phyloP scores from a whole-genome alignment of 64 coral and sea anemone species.

The Porites lutea region DNA sequence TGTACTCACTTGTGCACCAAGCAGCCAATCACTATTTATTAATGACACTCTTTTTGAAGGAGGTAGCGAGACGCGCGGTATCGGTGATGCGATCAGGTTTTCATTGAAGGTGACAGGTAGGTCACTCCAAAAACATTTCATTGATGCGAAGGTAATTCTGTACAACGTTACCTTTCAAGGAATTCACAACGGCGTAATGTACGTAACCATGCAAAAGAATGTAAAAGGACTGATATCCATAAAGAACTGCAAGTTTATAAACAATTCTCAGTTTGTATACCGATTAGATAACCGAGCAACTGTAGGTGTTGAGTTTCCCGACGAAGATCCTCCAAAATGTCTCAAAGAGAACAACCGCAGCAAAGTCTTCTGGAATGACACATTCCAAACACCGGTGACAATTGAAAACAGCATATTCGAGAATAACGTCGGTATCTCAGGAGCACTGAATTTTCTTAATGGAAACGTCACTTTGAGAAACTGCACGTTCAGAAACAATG shows the following conservation, averaged over 20 bases:
- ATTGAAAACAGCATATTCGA: conserved; percentile 5
- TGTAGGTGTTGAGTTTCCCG: background rate
- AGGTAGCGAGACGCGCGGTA: too few relatives aligned
- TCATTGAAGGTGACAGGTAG: too few relatives aligned
- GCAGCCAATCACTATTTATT: too few relatives aligned
- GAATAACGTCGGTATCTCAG: background rate
- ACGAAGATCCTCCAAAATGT: conserved; percentile 12
- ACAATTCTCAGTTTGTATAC: background rate
- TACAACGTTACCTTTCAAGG: background rate
- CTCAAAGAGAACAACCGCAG: background rate
- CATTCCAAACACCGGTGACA: background rate
- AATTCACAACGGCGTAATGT: background rate
- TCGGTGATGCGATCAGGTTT: too few relatives aligned
- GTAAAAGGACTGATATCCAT: background rate
- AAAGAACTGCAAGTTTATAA: conserved; percentile 2
- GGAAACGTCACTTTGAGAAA: conserved; percentile 22
- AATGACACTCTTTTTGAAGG: too few relatives aligned
- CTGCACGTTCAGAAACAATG: conserved; percentile 37
- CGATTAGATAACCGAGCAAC: background rate
- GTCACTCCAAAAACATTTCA: too few relatives aligned
- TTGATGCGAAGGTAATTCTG: background rate
- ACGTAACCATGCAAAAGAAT: background rate
- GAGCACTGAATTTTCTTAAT: conserved; percentile 4
- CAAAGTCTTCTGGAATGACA: background rate
- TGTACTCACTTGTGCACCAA: background rate